These are phyloP conservation scores for Endotricha flammealis DNA, from an alignment of 2,888 invertebrate genomes.

Conservation along the genomic window DNA sequence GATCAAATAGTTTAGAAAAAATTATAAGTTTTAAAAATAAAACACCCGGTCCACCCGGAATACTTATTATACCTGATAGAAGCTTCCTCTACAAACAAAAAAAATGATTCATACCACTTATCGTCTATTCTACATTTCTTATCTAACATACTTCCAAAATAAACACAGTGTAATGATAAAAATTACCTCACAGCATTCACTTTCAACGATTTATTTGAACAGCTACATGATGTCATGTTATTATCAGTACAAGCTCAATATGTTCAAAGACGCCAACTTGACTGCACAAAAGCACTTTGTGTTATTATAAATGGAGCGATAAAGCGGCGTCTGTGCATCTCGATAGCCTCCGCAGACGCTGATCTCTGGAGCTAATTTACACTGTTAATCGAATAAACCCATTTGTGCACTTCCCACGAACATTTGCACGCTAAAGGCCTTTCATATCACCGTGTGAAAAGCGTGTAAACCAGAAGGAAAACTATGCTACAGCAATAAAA, in stretches of 20 bases:
- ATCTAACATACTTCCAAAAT: no score
- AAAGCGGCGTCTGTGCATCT: slow-evolving; percentile 36
- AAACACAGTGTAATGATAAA: no score
- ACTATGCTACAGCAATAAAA: slow-evolving; percentile 1
- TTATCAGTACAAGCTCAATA: slow-evolving; percentile 13
- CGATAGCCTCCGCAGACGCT: slow-evolving; percentile 28
- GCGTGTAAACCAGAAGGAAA: no score
- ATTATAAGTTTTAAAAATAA: no score
- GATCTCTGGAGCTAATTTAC: slow-evolving; percentile 43
- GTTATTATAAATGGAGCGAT: slow-evolving; percentile 38
- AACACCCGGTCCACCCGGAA: no score
- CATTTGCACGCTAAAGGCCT: slow-evolving; percentile 30
- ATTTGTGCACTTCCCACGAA: slow-evolving; percentile 44
- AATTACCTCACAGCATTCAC: no score
- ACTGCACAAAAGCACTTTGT: slow-evolving; percentile 29
- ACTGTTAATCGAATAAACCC: slow-evolving; percentile 51
- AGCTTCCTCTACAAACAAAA: no score
- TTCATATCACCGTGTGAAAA: no score
- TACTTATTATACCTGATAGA: no score
- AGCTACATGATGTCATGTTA: slow-evolving; percentile 6
- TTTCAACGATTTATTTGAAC: background rate
- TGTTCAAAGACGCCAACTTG: slow-evolving; percentile 14
- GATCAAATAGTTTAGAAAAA: no score
- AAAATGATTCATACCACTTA: no score
- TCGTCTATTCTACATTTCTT: no score